These are phyloP conservation scores for Iguana delicatissima DNA, from an alignment of 2,797 vertebrate genomes.

Conservation along the genomic window DNA sequence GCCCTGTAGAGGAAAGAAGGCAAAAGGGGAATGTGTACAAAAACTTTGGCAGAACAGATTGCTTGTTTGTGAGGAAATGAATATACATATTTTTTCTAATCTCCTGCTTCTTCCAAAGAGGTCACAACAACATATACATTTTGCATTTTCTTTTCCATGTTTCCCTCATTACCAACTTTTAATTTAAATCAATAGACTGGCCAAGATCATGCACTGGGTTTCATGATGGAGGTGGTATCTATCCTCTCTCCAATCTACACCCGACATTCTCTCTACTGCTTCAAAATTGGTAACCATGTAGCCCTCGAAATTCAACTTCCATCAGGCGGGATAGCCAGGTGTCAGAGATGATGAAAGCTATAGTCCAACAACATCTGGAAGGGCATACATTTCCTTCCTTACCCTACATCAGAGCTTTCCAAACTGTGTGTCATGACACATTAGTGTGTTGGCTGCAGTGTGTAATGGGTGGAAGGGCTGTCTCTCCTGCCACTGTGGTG, in stretches of 20 bases:
- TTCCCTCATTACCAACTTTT: neutral
- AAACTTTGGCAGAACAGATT: neutral
- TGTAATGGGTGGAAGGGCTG: too few relatives aligned
- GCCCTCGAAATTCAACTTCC: neutral
- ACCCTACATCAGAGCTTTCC: too few relatives aligned
- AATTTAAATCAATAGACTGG: neutral
- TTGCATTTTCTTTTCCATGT: neutral
- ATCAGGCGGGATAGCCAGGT: neutral
- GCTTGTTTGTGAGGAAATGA: fast-evolving
- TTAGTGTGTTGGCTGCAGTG: too few relatives aligned
- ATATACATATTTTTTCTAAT: neutral
- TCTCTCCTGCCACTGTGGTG: too few relatives aligned
- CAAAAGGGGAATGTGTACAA: neutral
- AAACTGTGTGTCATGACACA: too few relatives aligned
- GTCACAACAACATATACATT: neutral
- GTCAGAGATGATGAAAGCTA: neutral
- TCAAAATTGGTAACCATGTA: neutral
- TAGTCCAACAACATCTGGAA: neutral
- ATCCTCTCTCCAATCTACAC: neutral
- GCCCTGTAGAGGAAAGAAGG: neutral
- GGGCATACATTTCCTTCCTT: too few relatives aligned
- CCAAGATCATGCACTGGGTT: neutral
- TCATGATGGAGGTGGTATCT: neutral
- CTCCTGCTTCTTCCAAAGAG: neutral
- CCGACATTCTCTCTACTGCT: neutral